Conservation (phyloP, 1,140 invertebrate species). For the Trichoplusia ni region DNA sequence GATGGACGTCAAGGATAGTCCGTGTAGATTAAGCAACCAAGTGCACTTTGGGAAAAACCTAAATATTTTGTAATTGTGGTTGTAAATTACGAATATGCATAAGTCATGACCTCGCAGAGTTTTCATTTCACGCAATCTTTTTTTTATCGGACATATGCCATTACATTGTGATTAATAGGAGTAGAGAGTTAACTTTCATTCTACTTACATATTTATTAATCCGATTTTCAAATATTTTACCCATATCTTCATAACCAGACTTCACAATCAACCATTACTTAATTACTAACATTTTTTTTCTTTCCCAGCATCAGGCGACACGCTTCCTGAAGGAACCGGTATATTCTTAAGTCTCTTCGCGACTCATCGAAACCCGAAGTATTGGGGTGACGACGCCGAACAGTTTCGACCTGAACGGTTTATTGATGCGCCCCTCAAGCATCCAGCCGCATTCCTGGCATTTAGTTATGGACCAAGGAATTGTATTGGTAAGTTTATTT, state of each 20-base stretch:
- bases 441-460: constrained; percentile 80
- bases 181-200: no score
- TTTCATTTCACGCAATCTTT: no score
- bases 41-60: no score
- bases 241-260: background rate
- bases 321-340: constrained; percentile 35
- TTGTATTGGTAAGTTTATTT: constrained; percentile 79
- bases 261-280: background rate
- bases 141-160: no score
- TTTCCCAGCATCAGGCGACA: constrained; percentile 35
- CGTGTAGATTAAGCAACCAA: no score
- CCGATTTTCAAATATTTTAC: background rate
- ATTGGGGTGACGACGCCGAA: constrained; percentile 83
- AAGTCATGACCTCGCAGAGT: no score
- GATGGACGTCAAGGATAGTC: no score
- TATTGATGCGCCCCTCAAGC: constrained; percentile 69
- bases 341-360: constrained; percentile 38
- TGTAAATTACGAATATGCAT: no score
- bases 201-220: background rate
- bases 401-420: constrained; percentile 86
- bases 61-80: no score
- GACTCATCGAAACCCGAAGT: constrained; percentile 70
- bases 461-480: constrained; percentile 83
- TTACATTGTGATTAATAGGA: no score
- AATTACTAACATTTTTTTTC: background rate